Evolutionary conservation across 2,113 vertebrate genomes (phyloP).

Genomic region (Lepisosteus osseus): DNA sequence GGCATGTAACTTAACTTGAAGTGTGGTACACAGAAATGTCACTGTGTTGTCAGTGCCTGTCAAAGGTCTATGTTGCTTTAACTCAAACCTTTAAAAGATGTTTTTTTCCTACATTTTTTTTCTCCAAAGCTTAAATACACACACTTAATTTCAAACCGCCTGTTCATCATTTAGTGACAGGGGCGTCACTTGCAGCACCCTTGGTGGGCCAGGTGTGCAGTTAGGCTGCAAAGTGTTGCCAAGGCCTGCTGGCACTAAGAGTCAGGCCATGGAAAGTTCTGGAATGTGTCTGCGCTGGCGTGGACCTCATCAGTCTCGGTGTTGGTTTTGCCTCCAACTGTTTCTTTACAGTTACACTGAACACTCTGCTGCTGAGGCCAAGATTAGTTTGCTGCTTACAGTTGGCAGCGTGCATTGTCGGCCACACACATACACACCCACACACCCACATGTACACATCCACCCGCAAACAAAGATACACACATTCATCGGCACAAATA

Average conservation of each 20-base stretch:
- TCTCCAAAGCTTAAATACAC: conserved; percentile 56
- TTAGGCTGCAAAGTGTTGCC: conserved; percentile 52
- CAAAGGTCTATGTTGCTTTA: conserved; percentile 32
- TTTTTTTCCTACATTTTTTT: conserved; percentile 34
- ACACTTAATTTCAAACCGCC: conserved; percentile 69
- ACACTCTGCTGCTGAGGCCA: conserved; percentile 7
- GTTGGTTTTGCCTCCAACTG: conserved; percentile 71
- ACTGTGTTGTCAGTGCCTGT: conserved; percentile 28
- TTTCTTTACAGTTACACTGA: conserved; percentile 65
- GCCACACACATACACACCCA: conserved; percentile 45
- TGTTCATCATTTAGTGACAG: conserved; percentile 67
- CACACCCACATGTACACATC: background rate
- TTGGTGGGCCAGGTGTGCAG: conserved; percentile 68
- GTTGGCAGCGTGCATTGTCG: conserved; percentile 4
- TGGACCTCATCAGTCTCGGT: conserved; percentile 52
- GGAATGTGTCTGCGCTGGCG: conserved; percentile 65
- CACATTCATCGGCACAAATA: background rate
- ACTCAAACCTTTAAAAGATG: conserved; percentile 46
- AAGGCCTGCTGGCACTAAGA: conserved; percentile 55
- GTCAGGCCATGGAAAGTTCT: conserved; percentile 65
- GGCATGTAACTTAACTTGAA: too few species aligned
- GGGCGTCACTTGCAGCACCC: conserved; percentile 59
- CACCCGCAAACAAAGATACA: background rate
- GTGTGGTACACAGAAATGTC: conserved; percentile 1
- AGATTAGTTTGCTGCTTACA: background rate